Conservation (phyloP, 2,888 invertebrate species). For the Sabatieria punctata region DNA sequence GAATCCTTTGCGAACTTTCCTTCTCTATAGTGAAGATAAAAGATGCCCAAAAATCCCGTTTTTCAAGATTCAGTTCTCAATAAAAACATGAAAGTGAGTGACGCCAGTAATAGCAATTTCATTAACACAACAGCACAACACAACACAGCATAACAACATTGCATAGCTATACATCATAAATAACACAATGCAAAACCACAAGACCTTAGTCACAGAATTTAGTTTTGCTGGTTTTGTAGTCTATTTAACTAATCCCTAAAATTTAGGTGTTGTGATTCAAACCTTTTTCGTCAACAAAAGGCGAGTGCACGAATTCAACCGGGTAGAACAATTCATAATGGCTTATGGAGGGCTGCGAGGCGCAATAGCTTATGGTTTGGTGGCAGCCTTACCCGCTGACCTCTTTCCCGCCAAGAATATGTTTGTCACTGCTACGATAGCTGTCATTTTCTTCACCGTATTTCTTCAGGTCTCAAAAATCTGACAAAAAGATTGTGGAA, state of each 20-base stretch:
- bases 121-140: no score
- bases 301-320: slow-evolving; percentile 75
- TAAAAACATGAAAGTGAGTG: no score
- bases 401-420: slow-evolving; percentile 70
- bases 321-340: slow-evolving; percentile 56
- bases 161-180: no score
- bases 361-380: slow-evolving; percentile 83
- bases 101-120: no score
- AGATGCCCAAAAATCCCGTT: no score
- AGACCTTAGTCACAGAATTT: neutral
- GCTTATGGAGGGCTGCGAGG: slow-evolving; percentile 86
- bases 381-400: slow-evolving; percentile 63
- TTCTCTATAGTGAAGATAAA: no score
- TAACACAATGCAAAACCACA: neutral
- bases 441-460: slow-evolving; percentile 93
- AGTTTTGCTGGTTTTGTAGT: no score
- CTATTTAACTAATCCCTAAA: no score
- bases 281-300: slow-evolving; percentile 78
- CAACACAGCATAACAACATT: no score
- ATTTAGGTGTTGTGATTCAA: slow-evolving; percentile 60
- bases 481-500: neutral
- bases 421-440: slow-evolving; percentile 93
- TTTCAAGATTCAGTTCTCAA: no score
- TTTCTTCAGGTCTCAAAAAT: slow-evolving; percentile 57
- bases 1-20: no score